Evolutionary conservation across 2,113 vertebrate genomes (phyloP).

Genomic region (Dolichotis patagonum): DNA sequence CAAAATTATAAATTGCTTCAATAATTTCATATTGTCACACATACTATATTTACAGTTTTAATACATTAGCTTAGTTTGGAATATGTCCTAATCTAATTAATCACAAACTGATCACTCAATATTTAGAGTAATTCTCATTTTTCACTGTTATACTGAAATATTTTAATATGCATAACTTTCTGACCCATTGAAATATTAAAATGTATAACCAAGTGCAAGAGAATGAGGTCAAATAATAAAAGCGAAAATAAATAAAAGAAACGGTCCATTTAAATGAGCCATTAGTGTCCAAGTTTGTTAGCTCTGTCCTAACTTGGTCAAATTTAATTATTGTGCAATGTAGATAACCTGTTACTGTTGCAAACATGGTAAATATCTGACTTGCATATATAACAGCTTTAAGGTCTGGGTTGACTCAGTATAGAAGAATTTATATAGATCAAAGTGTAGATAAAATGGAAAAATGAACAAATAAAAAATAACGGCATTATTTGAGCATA

Average conservation of each 20-base stretch:
- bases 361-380: constrained; percentile 54
- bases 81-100: neutral
- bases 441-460: constrained; percentile 78
- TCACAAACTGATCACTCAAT: neutral
- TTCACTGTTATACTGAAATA: neutral
- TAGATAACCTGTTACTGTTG: constrained; percentile 72
- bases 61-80: neutral
- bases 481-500: constrained; percentile 81
- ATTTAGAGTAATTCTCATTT: neutral
- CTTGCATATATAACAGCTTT: constrained; percentile 53
- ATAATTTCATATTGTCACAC: neutral
- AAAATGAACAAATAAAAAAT: constrained; percentile 82
- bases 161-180: constrained; percentile 1
- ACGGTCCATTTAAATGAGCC: neutral
- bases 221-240: neutral
- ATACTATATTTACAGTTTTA: neutral
- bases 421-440: constrained; percentile 80
- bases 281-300: neutral
- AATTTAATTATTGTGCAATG: neutral
- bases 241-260: neutral
- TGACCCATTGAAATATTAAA: neutral
- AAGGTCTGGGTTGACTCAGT: constrained; percentile 79
- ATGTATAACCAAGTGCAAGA: neutral
- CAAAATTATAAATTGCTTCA: neutral
- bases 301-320: neutral